Conservation (phyloP, 2,888 invertebrate genomes). For the Pomacea canaliculata region DNA sequence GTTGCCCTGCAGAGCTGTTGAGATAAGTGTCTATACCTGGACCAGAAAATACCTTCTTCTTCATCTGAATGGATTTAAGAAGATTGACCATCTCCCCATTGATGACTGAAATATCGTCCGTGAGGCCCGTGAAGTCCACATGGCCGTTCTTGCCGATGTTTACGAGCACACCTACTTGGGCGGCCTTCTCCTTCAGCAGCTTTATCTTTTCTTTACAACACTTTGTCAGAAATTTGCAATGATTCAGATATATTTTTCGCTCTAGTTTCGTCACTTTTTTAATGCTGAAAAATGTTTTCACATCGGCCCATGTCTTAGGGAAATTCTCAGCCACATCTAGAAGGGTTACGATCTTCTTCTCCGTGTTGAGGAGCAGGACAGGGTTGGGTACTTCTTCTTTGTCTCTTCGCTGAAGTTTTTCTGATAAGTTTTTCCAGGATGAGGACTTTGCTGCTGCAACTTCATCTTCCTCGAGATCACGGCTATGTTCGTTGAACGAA, state of each 20-base stretch:
- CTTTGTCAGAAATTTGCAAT: constrained; percentile 4
- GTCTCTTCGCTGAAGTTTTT: neutral
- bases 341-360: constrained; percentile 5
- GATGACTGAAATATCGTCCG: neutral
- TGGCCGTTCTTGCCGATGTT: neutral
- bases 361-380: neutral
- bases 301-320: neutral
- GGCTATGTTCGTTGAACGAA: constrained; percentile 1
- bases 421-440: neutral
- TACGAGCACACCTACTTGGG: neutral
- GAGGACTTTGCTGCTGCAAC: neutral
- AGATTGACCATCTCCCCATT: neutral
- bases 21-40: constrained; percentile 17
- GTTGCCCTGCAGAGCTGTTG: constrained; percentile 6
- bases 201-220: neutral
- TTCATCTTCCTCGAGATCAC: neutral
- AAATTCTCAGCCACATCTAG: constrained; percentile 1
- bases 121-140: neutral
- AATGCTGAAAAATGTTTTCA: constrained; percentile 1
- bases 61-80: constrained; percentile 1
- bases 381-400: neutral
- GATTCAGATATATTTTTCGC: neutral
- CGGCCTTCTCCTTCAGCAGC: constrained; percentile 2
- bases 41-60: constrained; percentile 18
- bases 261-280: constrained; percentile 2